Base-by-base conservation (phyloP, 2,113 vertebrate species). In the Neolamprologus tretocephalus region DNA sequence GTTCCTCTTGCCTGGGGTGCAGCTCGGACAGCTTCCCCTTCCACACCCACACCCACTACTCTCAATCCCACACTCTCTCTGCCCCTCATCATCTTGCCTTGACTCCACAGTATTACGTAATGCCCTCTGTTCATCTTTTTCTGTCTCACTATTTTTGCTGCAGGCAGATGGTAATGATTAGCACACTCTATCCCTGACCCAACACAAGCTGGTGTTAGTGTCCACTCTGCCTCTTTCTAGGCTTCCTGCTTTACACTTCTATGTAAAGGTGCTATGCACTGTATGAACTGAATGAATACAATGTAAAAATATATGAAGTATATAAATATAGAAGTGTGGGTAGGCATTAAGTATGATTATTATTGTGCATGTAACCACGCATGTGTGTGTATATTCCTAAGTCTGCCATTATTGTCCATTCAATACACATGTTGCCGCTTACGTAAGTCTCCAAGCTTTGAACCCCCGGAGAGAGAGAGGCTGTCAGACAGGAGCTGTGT, bases 401-500 rank as follows among this genome's bases (percentile, higher is more conserved):
- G 13, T 82, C 31, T 12, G 23, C 9, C 54, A 86, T 68, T 58
- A 81, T 23, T 23, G 78, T 55, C 78, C 23, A 53, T 80, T 84
- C 73, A 47, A 13, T 37, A 68, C 84, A 91, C 91, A 90, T 87
- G 89, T 78, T 73, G 63, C 13, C 23, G 81, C 81, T 92, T 91
- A 86, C 13, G 8, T 23, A 92, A 93, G 84, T 88, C 87, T 75
- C 66, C 8, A 17, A 79, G 80, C 89, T 78, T 33, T 71, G 54
- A 91, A 51, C 54, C 87, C 89, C 87, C 84, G 47, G 88, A 92
- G 90, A 94, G 86, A 81, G 85, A 92, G 87, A 89, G 85, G 86
- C 89, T 91, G 92, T 90, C 89, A 86, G 91, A 55, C 94, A 87
- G 91, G 88, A 92, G 89, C 80, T 19, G 35, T 83, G 87, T 92